These are phyloP conservation scores for Plutella xylostella DNA, from an alignment of 2,888 invertebrate genomes.

Conservation along the genomic window DNA sequence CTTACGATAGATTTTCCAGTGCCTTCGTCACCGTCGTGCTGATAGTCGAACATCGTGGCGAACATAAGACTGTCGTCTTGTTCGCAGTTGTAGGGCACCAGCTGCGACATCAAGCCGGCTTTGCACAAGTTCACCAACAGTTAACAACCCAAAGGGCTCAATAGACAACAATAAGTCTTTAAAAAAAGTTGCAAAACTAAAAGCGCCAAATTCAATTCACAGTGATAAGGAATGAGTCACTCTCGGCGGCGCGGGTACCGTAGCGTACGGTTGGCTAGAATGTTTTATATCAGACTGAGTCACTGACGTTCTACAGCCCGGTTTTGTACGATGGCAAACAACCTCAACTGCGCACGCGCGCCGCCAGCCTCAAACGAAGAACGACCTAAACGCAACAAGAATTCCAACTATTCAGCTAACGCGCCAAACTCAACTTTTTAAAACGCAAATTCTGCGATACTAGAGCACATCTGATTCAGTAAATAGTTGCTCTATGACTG, in stretches of 20 bases:
- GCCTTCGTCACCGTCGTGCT: constrained; percentile 60
- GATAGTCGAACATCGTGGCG: constrained; percentile 68
- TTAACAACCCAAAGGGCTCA: constrained; percentile 34
- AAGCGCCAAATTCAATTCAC: constrained; percentile 25
- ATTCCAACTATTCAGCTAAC: constrained; percentile 48
- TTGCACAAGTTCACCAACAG: constrained; percentile 36
- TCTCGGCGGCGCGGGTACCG: constrained; percentile 22
- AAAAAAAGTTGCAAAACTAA: constrained; percentile 35
- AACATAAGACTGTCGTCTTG: constrained; percentile 68
- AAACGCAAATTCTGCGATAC: constrained; percentile 31
- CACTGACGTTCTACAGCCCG: constrained; percentile 51
- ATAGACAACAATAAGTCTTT: constrained; percentile 26
- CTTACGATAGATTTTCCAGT: constrained; percentile 52
- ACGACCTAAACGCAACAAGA: constrained; percentile 35
- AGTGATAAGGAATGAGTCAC: constrained; percentile 61
- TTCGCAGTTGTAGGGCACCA: constrained; percentile 71
- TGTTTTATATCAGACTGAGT: constrained; percentile 66
- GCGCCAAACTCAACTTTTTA: constrained; percentile 47
- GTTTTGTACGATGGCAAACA: constrained; percentile 55
- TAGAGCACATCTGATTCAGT: constrained; percentile 43
- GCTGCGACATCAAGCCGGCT: constrained; percentile 71
- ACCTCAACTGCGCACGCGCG: constrained; percentile 56
- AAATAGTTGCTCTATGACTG: constrained; percentile 46
- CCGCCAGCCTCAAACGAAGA: constrained; percentile 27
- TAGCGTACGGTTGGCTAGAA: constrained; percentile 56